Evolutionary conservation across 2,113 vertebrate species (phyloP).

Genomic region (Lethenteron reissneri): DNA sequence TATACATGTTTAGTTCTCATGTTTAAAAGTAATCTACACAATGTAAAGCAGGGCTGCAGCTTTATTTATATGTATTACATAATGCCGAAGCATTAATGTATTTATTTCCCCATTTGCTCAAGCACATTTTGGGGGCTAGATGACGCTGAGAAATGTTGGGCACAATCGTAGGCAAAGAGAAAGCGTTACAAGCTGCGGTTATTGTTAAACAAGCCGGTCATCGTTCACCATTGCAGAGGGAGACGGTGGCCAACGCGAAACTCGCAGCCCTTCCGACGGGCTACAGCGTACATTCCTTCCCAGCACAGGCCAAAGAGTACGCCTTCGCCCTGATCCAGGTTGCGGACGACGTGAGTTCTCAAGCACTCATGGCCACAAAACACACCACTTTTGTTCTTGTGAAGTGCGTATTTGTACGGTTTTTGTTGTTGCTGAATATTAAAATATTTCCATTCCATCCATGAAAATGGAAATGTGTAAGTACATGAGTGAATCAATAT

Average conservation of each 20-base stretch:
- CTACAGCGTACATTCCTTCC: slow-evolving; percentile 49
- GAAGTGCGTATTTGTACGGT: background rate
- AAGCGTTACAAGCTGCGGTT: background rate
- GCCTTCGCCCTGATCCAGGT: slow-evolving; percentile 63
- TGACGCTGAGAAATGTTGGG: too few species aligned
- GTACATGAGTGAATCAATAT: too few species aligned
- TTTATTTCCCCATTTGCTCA: too few species aligned
- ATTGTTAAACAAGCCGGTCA: slow-evolving; percentile 1
- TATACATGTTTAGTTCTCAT: too few species aligned
- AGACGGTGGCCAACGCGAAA: slow-evolving; percentile 42
- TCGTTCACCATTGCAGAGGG: slow-evolving; percentile 30
- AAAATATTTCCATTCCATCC: too few species aligned
- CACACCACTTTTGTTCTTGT: background rate
- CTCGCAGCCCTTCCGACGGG: slow-evolving; percentile 49
- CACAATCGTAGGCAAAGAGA: too few species aligned
- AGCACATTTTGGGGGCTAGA: too few species aligned
- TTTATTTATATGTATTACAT: too few species aligned
- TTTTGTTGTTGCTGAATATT: background rate
- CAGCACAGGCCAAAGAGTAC: slow-evolving; percentile 64
- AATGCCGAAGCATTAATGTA: too few species aligned
- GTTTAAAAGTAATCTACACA: too few species aligned
- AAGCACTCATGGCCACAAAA: background rate
- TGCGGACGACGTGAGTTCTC: slow-evolving; percentile 54
- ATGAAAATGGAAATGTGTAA: too few species aligned
- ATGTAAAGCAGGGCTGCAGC: too few species aligned